These are phyloP conservation scores for Drosophila meridionalis DNA, from an alignment of 2,888 invertebrate species.

Conservation along the genomic window DNA sequence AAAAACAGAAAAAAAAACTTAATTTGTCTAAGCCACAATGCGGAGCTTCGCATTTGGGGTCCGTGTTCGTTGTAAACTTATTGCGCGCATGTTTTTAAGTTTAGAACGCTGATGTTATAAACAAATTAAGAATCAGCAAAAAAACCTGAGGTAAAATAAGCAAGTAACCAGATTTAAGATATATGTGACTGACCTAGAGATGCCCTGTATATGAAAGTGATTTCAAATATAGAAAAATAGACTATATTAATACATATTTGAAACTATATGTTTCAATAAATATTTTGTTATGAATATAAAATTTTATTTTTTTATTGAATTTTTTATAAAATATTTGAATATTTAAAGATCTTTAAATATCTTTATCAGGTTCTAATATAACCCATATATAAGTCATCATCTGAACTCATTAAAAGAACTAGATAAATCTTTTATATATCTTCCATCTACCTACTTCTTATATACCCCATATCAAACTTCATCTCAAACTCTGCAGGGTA, in stretches of 20 bases:
- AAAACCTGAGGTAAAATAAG: conserved; percentile 29
- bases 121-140: conserved; percentile 55
- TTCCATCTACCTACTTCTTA: no score
- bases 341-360: no score
- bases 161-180: conserved; percentile 3
- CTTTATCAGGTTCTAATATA: no score
- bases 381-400: no score
- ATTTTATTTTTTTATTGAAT: no score
- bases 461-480: neutral
- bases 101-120: conserved; percentile 80
- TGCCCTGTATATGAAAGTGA: conserved; percentile 3
- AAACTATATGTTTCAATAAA: no score
- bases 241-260: no score
- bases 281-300: no score
- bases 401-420: neutral
- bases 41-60: conserved; percentile 20
- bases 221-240: no score
- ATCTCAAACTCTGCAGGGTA: neutral
- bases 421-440: neutral
- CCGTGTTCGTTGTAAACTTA: conserved; percentile 61
- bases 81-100: conserved; percentile 72
- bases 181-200: neutral
- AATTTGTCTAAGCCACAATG: conserved; percentile 58
- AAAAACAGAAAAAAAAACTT: conserved; percentile 5
- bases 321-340: no score